Conservation (phyloP, 2,888 invertebrate species). For the Acrobasis suavella region DNA sequence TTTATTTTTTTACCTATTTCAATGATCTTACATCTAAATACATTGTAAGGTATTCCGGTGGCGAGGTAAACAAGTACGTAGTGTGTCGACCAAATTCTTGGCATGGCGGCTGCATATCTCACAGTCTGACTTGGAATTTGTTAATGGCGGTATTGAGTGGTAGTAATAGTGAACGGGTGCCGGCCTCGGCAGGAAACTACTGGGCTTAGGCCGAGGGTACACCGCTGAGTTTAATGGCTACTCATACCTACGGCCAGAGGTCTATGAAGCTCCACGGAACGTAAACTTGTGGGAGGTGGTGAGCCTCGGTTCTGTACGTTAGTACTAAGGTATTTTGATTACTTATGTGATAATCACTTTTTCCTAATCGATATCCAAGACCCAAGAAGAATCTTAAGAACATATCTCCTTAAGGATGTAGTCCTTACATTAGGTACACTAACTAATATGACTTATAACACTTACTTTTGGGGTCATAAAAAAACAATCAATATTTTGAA, state of each 20-base stretch:
- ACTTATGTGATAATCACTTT: too few species aligned
- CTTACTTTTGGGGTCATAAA: too few species aligned
- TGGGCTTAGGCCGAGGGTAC: slow-evolving; percentile 5
- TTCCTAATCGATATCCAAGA: too few species aligned
- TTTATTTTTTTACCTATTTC: not conserved
- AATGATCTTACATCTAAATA: slow-evolving; percentile 15
- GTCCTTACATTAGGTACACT: too few species aligned
- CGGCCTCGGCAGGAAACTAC: slow-evolving; percentile 28
- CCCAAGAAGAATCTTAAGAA: too few species aligned
- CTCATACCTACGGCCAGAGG: not conserved
- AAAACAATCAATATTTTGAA: too few species aligned
- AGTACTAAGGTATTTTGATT: too few species aligned
- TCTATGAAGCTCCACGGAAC: too few species aligned
- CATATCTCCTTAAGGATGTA: too few species aligned
- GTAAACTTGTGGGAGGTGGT: too few species aligned
- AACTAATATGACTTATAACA: too few species aligned
- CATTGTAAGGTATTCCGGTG: slow-evolving; percentile 48
- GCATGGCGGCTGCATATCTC: slow-evolving; percentile 67
- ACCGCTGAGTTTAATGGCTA: not conserved
- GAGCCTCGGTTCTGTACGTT: too few species aligned
- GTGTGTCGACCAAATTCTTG: slow-evolving; percentile 72
- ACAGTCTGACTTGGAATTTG: slow-evolving; percentile 48
- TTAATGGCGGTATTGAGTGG: slow-evolving; percentile 46
- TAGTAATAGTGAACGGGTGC: slow-evolving; percentile 44
- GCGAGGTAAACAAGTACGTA: slow-evolving; percentile 72